These are phyloP conservation scores for Camelus dromedarius DNA, from an alignment of 2,113 vertebrate genomes.

Conservation along the genomic window DNA sequence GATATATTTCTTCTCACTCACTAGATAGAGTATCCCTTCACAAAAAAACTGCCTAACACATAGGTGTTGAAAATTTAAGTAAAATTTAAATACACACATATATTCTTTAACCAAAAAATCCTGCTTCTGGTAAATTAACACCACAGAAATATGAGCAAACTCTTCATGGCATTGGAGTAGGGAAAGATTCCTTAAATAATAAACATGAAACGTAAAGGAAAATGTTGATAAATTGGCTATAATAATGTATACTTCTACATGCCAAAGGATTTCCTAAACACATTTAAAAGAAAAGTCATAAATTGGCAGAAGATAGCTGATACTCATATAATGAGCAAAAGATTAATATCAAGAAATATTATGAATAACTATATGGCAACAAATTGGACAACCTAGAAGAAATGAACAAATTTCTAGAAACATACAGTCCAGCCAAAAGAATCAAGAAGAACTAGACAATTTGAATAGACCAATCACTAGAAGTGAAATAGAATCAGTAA, in stretches of 20 bases:
- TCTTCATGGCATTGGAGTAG: not conserved
- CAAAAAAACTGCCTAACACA: not conserved
- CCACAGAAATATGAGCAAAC: not conserved
- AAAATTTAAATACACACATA: not conserved
- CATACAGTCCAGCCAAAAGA: too few species aligned
- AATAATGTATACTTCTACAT: slow-evolving; percentile 6
- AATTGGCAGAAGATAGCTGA: slow-evolving; percentile 24
- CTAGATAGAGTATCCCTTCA: not conserved
- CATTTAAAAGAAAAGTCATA: slow-evolving; percentile 48
- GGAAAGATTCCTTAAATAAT: slow-evolving; percentile 3
- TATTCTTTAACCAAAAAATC: not conserved
- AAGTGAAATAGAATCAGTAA: too few species aligned
- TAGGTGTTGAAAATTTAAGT: slow-evolving; percentile 14
- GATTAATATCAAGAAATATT: slow-evolving; percentile 37
- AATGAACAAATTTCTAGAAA: too few species aligned
- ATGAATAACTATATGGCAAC: too few species aligned
- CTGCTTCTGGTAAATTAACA: not conserved
- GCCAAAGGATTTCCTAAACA: slow-evolving; percentile 4
- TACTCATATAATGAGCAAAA: slow-evolving; percentile 36
- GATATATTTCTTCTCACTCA: not conserved
- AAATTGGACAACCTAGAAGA: too few species aligned
- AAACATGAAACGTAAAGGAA: slow-evolving; percentile 29
- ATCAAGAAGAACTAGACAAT: too few species aligned
- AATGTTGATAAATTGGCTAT: not conserved
- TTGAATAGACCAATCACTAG: too few species aligned